Conservation (phyloP, 2,888 invertebrate genomes). For the Pilophorus perplexus region DNA sequence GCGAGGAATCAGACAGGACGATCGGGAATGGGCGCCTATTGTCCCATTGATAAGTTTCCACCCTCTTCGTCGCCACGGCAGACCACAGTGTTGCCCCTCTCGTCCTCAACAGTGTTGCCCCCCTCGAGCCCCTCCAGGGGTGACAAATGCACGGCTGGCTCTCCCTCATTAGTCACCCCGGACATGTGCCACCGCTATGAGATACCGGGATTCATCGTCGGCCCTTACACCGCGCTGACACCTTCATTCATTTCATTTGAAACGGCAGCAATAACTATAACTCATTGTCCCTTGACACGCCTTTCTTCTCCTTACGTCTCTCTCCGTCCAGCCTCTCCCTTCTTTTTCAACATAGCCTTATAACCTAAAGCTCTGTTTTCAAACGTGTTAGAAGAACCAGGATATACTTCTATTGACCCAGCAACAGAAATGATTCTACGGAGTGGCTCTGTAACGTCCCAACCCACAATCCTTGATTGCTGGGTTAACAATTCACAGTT, state of each 20-base stretch:
- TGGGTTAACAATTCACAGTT: too few relatives aligned
- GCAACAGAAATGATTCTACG: too few relatives aligned
- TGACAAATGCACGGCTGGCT: conserved; percentile 34
- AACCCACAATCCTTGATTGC: too few relatives aligned
- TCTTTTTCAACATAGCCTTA: background rate
- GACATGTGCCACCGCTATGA: conserved; percentile 41
- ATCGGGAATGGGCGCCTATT: conserved; percentile 25
- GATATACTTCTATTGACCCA: too few relatives aligned
- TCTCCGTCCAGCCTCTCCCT: background rate
- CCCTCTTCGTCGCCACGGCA: background rate
- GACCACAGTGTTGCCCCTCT: background rate
- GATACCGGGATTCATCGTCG: conserved; percentile 38
- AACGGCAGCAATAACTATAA: conserved; percentile 36
- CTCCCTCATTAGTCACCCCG: conserved; percentile 37
- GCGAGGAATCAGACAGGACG: conserved; percentile 24
- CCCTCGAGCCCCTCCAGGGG: background rate
- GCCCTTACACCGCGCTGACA: conserved; percentile 38
- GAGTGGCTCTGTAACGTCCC: too few relatives aligned
- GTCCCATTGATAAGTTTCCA: conserved; percentile 34
- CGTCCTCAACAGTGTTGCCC: background rate
- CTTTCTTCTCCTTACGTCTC: conserved; percentile 15
- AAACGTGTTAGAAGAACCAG: too few relatives aligned
- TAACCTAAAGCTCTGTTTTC: too few relatives aligned
- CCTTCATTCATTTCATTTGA: conserved; percentile 41
- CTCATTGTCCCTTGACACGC: conserved; percentile 24